Percentiles rank a stretch among this genome's conserved stretches.
Evolutionary conservation across 2,888 invertebrate species (phyloP).

Genomic region (Carabus problematicus): DNA sequence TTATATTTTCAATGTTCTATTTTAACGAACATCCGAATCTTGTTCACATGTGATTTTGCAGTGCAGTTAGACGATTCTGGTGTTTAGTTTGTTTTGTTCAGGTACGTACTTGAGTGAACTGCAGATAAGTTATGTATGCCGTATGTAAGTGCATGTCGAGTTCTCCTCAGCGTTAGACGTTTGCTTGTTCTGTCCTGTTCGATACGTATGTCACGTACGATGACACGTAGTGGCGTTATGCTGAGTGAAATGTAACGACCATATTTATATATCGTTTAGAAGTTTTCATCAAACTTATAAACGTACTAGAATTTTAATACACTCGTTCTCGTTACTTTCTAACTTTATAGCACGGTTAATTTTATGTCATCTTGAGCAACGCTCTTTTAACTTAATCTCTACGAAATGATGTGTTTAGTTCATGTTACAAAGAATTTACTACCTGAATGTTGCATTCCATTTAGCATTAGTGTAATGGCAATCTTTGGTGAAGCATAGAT

Average conservation of each 20-base stretch:
- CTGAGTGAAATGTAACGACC: constrained; percentile 37
- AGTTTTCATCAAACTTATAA: constrained; percentile 25
- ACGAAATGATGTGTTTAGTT: too few species aligned
- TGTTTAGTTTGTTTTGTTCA: constrained; percentile 1
- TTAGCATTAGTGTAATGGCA: too few species aligned
- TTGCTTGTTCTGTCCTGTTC: constrained; percentile 4
- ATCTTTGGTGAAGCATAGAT: too few species aligned
- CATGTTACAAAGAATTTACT: too few species aligned
- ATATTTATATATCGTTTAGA: constrained; percentile 37
- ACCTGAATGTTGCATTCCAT: too few species aligned
- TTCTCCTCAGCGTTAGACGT: background rate
- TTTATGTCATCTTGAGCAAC: too few species aligned
- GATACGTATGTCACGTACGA: constrained; percentile 28
- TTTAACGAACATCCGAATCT: too few species aligned
- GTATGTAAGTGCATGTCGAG: constrained; percentile 10
- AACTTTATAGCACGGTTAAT: too few species aligned
- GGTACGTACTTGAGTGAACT: background rate
- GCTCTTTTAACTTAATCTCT: too few species aligned
- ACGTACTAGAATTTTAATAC: constrained; percentile 12
- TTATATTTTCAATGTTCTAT: too few species aligned
- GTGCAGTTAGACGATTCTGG: constrained; percentile 12
- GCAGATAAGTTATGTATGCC: background rate
- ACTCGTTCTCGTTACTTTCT: background rate
- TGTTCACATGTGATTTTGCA: constrained; percentile 10
- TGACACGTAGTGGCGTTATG: constrained; percentile 34